A percentile compares a stretch with the other conserved stretches of the same genome.
Evolutionary conservation across 53 echinoderm and acorn worm species (phyloP).

Genomic region (Stichopus horrens): DNA sequence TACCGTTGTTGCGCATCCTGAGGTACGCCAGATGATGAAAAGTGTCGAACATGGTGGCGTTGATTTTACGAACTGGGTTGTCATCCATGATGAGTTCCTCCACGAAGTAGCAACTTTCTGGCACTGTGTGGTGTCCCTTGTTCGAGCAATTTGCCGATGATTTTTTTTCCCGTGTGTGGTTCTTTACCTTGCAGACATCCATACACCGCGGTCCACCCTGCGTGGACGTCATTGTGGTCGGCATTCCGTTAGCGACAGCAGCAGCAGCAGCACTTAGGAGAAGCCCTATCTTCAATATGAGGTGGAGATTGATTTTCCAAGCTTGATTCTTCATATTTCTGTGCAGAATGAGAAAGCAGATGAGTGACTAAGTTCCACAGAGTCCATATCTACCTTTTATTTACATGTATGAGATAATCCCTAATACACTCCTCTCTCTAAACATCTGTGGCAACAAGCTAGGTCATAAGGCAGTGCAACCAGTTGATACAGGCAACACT

Average conservation of each 20-base stretch:
- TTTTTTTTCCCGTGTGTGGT: not conserved
- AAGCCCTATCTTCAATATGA: not conserved
- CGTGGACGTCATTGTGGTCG: not conserved
- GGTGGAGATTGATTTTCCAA: not conserved
- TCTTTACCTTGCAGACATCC: not conserved
- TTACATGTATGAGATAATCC: too few relatives aligned
- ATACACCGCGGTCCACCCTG: not conserved
- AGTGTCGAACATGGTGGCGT: not conserved
- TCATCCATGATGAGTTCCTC: not conserved
- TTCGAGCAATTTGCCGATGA: not conserved
- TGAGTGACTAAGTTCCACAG: not conserved
- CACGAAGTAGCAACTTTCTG: not conserved
- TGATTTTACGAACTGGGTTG: slow-evolving; percentile 1
- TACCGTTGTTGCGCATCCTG: not conserved
- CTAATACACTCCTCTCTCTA: too few relatives aligned
- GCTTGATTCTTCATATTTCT: not conserved
- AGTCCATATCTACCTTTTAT: too few relatives aligned
- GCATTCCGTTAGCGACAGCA: not conserved
- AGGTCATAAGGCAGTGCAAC: too few relatives aligned
- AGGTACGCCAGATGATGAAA: not conserved
- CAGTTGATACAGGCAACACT: too few relatives aligned
- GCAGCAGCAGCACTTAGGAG: not conserved
- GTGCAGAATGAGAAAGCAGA: not conserved
- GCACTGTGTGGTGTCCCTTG: not conserved
- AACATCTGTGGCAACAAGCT: too few relatives aligned